Evolutionary conservation across 2,113 vertebrate species (phyloP).

Genomic region (Pseudolaguvia tuberculata): DNA sequence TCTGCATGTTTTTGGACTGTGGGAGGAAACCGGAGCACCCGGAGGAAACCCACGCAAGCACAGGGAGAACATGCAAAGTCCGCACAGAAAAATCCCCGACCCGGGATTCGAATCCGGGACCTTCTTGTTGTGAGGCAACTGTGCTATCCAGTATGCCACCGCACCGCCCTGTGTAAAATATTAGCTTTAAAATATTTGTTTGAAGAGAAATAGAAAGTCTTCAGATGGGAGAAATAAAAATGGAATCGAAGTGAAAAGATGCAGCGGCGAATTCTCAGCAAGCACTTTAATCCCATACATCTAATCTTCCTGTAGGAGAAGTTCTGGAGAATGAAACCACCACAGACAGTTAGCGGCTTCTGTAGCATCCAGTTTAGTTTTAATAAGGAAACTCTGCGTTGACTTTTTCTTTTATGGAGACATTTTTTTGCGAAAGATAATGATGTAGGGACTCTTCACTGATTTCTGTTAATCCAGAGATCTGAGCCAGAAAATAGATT

Average conservation of each 20-base stretch:
- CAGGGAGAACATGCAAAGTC: too few species aligned
- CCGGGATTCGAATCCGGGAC: too few species aligned
- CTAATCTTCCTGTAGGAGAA: slow-evolving; percentile 9
- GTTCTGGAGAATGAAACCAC: neutral
- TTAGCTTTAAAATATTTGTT: neutral
- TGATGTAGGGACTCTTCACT: too few species aligned
- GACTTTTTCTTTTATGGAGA: neutral
- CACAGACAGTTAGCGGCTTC: neutral
- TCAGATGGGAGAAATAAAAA: slow-evolving; percentile 10
- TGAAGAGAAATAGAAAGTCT: neutral
- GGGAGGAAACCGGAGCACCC: too few species aligned
- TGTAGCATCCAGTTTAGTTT: neutral
- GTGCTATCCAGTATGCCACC: too few species aligned
- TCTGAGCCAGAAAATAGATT: too few species aligned
- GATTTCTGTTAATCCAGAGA: too few species aligned
- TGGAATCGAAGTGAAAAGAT: slow-evolving; percentile 29
- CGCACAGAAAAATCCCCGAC: too few species aligned
- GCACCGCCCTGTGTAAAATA: neutral
- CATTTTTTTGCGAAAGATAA: neutral
- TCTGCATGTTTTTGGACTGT: too few species aligned
- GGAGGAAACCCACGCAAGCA: too few species aligned
- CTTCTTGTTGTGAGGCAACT: too few species aligned
- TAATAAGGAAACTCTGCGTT: neutral
- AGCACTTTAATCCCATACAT: slow-evolving; percentile 14
- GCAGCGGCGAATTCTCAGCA: slow-evolving; percentile 10